Evolutionary conservation across 2,113 vertebrate genomes (phyloP), one percentile per base, ranked within the genome.

Genomic region (Trichomycterus rosablanca): DNA sequence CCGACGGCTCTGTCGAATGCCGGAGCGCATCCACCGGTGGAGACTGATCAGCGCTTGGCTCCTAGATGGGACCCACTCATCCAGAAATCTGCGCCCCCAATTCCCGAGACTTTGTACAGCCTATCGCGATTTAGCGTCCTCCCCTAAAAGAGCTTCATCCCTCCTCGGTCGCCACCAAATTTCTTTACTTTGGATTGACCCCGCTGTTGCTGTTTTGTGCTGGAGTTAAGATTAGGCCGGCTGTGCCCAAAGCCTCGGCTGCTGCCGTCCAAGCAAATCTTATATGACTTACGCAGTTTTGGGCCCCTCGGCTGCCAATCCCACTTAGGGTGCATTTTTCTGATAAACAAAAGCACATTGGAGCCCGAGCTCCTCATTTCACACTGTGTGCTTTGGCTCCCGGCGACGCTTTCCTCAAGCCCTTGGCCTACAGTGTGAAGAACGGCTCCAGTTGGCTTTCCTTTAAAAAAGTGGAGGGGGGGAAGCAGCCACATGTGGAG

Each of bases 271-370:
- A n/a, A n/a, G 61, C 84, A 80, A 84, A 84, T 86, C 84, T 85
- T 30, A 79, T 83, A 82, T 88, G 87, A 89, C 87, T 89, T 86
- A 88, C 80, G 72, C 84, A 86, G 86, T 88, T 87, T 81, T 52
- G 37, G 52, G 82, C 76, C 72, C 70, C 71, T 71, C 57, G 61
- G 66, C 60, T 89, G 87, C 87, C 87, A 89, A 86, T 76, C 83
- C 82, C 84, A 87, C 87, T 87, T 86, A 78, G 86, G 86, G 86
- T 89, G 87, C 85, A 87, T 84, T 86, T 87, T 87, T 86, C 83
- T 81, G 87, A 89, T 89, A 89, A 89, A 89, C 87, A 89, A 87
- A 89, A 89, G 87, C 87, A 87, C 84, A 87, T 89, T 87, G 80
- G 75, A 81, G 87, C 84, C 83, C 84, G 84, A 87, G 87, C 86